Conservation (phyloP, 2,888 invertebrate genomes). For the Nomada fabriciana region DNA sequence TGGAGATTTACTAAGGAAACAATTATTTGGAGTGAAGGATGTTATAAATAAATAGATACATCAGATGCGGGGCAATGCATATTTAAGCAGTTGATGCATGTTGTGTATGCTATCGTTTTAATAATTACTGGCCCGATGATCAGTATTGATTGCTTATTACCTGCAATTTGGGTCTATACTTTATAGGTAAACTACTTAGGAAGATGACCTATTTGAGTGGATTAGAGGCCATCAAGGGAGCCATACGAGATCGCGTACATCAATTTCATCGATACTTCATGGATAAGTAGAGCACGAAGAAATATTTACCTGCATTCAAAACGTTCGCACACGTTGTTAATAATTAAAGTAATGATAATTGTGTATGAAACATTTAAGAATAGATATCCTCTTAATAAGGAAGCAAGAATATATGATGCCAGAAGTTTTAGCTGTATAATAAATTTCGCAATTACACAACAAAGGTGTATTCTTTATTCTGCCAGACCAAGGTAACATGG, state of each 20-base stretch:
- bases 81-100: neutral
- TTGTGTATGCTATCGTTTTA: neutral
- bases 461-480: no score
- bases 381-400: no score
- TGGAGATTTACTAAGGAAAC: no score
- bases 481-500: no score
- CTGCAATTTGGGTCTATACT: neutral
- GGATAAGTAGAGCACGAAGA: neutral
- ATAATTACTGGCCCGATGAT: slow-evolving; percentile 12
- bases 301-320: neutral
- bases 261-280: neutral
- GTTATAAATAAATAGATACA: neutral
- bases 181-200: slow-evolving; percentile 9
- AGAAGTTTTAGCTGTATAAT: no score
- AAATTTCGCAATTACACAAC: no score
- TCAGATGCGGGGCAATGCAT: neutral
- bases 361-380: no score
- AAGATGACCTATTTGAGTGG: slow-evolving; percentile 29
- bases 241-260: neutral
- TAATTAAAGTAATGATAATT: no score
- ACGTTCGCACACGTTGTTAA: neutral
- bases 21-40: no score
- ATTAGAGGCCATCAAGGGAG: slow-evolving; percentile 21
- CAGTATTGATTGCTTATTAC: slow-evolving; percentile 19
- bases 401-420: no score